phyloP scores from a whole-genome alignment of 2,888 invertebrate species.

The Stenoptilia bipunctidactyla region DNA sequence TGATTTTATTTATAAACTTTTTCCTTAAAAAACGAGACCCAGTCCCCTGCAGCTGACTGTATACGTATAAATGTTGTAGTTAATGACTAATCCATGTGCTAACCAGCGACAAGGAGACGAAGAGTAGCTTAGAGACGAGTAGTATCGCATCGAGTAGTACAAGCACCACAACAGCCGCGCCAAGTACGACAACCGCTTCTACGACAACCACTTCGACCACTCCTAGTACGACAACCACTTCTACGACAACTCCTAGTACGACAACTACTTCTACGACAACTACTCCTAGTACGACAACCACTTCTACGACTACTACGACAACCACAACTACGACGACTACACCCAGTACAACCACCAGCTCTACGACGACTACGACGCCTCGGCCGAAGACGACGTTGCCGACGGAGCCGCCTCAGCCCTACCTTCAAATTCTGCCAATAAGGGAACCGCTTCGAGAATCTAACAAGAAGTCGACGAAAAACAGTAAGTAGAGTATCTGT shows the following conservation, averaged over 20 bases:
- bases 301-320: conserved; percentile 34
- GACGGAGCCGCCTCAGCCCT: conserved; percentile 36
- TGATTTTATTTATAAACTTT: no score
- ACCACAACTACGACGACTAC: conserved; percentile 47
- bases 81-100: no score
- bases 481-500: no score
- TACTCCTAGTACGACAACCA: conserved; percentile 32
- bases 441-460: conserved; percentile 26
- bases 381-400: conserved; percentile 22
- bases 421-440: conserved; percentile 57
- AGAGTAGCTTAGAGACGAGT: conserved; percentile 6
- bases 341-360: conserved; percentile 49
- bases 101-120: conserved; percentile 1
- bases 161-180: conserved; percentile 13
- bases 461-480: conserved; percentile 30
- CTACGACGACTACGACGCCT: conserved; percentile 43
- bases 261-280: conserved; percentile 3
- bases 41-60: no score
- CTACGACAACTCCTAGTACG: conserved; percentile 34
- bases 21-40: no score
- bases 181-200: conserved; percentile 28
- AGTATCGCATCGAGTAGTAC: conserved; percentile 19
- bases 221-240: conserved; percentile 44
- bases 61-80: no score
- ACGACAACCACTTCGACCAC: conserved; percentile 39